Evolutionary conservation across 2,797 vertebrate genomes (phyloP).

Genomic region (Neostethus bicornis): DNA sequence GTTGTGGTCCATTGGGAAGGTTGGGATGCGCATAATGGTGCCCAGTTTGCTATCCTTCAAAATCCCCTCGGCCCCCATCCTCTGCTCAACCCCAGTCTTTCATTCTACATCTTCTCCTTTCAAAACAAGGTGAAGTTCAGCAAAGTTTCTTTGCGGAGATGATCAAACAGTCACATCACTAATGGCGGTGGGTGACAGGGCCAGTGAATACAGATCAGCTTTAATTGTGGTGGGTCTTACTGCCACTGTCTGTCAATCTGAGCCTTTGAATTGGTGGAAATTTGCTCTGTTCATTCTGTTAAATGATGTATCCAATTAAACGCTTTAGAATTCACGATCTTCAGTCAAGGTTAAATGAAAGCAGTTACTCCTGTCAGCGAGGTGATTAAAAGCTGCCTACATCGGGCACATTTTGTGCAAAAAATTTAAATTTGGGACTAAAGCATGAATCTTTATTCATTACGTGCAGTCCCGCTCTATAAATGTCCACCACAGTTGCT

Average conservation of each 20-base stretch:
- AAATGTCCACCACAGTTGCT: conserved; percentile 94
- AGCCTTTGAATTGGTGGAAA: conserved; percentile 99
- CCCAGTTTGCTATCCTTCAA: conserved; percentile 25
- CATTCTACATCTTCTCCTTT: conserved; percentile 83
- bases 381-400: conserved; percentile 99
- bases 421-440: conserved; percentile 99
- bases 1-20: conserved; percentile 50
- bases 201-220: conserved; percentile 97
- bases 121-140: conserved; percentile 95
- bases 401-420: conserved; percentile 97
- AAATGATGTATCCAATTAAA: conserved; percentile 99
- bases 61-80: conserved; percentile 35
- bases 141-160: conserved; percentile 87
- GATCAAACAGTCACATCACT: conserved; percentile 94
- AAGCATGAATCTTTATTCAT: conserved; percentile 99
- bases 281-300: conserved; percentile 99
- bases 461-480: conserved; percentile 92
- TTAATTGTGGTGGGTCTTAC: conserved; percentile 99
- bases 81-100: conserved; percentile 63
- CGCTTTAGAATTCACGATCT: conserved; percentile 99
- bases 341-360: conserved; percentile 99
- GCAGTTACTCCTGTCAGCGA: conserved; percentile 99
- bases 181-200: conserved; percentile 94
- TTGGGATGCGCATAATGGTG: conserved; percentile 6
- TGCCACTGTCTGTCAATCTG: conserved; percentile 99